Evolutionary conservation across 2,888 invertebrate genomes (phyloP).

Genomic region (Thumatha senex): DNA sequence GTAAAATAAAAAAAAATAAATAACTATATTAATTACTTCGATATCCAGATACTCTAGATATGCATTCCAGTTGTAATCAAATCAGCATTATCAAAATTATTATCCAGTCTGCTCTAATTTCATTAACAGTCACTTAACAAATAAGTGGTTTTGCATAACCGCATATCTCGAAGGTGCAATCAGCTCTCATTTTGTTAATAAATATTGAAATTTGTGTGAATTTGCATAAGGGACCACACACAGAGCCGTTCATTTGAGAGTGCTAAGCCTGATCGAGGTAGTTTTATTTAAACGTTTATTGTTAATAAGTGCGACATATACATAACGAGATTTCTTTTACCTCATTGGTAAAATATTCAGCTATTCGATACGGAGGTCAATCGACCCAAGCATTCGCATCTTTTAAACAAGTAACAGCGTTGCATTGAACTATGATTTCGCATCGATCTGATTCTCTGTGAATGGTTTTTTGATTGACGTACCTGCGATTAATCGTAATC

Average conservation of each 20-base stretch:
- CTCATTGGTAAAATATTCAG: slow-evolving; percentile 54
- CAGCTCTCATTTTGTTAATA: slow-evolving; percentile 65
- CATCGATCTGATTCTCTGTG: too few relatives aligned
- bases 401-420: too few relatives aligned
- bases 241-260: slow-evolving; percentile 51
- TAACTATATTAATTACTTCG: not conserved
- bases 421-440: too few relatives aligned
- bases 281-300: slow-evolving; percentile 53
- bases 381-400: not conserved
- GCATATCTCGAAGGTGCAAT: slow-evolving; percentile 52
- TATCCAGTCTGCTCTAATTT: slow-evolving; percentile 42
- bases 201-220: slow-evolving; percentile 65
- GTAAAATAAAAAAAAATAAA: not conserved
- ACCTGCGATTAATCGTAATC: too few relatives aligned
- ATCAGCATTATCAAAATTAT: slow-evolving; percentile 11
- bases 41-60: not conserved
- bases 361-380: slow-evolving; percentile 53
- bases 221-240: slow-evolving; percentile 68
- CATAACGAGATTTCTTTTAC: slow-evolving; percentile 45
- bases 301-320: slow-evolving; percentile 53
- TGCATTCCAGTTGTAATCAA: not conserved
- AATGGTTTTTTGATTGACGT: too few relatives aligned
- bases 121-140: slow-evolving; percentile 36
- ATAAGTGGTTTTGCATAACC: slow-evolving; percentile 55
- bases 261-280: slow-evolving; percentile 48